Percentiles rank a stretch among this genome's conserved stretches.
phyloP scores from a whole-genome alignment of 2,113 vertebrate genomes.

The Recurvirostra avosetta region DNA sequence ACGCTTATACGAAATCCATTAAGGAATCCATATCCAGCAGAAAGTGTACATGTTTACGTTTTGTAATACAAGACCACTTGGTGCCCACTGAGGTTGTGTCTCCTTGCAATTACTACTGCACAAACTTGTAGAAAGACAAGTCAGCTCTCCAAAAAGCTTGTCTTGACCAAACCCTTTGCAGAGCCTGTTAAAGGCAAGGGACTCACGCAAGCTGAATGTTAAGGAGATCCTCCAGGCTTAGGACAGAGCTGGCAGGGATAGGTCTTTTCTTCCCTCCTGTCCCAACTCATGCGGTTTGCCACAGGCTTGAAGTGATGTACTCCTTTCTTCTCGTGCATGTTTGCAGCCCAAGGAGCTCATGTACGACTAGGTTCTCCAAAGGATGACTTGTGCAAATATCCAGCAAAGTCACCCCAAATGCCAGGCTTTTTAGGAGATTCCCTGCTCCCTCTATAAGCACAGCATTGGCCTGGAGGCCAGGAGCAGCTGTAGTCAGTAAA shows the following conservation, averaged over 20 bases:
- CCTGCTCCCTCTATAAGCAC: background rate
- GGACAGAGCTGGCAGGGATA: background rate
- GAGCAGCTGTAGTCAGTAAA: background rate
- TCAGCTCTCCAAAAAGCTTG: background rate
- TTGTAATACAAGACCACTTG: background rate
- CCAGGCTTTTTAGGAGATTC: background rate
- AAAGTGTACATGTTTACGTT: background rate
- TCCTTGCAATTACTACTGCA: background rate
- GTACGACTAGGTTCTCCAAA: accelerated
- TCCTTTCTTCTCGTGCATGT: background rate
- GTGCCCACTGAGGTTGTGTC: background rate
- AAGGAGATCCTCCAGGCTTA: background rate
- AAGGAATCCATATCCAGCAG: background rate
- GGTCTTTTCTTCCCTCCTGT: background rate
- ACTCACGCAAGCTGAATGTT: background rate
- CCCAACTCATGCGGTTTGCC: background rate
- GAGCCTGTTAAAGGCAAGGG: background rate
- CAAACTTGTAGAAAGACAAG: background rate
- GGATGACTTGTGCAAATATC: background rate
- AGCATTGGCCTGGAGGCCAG: background rate
- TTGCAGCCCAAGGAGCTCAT: background rate
- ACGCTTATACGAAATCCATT: background rate
- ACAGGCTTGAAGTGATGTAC: background rate
- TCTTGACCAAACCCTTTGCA: background rate
- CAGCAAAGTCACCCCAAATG: background rate